Base-by-base conservation (phyloP, 1,140 invertebrate genomes). In the Drosophila nasuta region DNA sequence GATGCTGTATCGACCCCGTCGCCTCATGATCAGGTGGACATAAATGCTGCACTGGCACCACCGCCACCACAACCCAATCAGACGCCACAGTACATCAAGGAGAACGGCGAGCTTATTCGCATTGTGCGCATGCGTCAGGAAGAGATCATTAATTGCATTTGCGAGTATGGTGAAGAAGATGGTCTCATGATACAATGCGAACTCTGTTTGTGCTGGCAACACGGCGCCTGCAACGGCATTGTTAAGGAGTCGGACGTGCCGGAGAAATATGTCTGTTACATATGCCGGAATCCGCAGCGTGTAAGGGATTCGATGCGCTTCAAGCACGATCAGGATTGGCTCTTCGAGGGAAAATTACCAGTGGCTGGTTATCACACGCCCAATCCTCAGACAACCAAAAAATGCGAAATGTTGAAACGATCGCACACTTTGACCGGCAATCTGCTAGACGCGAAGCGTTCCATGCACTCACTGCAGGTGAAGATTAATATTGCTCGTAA, bases 101-200 rank as follows among this genome's bases (percentile, higher is more conserved):
- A 93, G 90, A 93, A 93, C 59, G 95, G 95, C 10, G 94, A 95
- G 91, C 92, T 95, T 4, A 95, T 95, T 48, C 95, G 95, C 90
- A 94, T 95, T 76, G 95, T 95, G 11, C 93, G 94, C 62, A 95
- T 95, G 95, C 94, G 94, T 57, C 94, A 95, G 62, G 95, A 96
- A 83, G 97, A 98, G 93, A 95, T 98, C 59, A 97, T 98, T 58
- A 97, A 97, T 92, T 98, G 97, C 92, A 95, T 95, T 20, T 98
- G 97, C 74, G 93, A 93, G 17, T 94, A 94, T 82, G 95, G 94
- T 71, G 97, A 98, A 93, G 98, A 98, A 93, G 97, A 98, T 92
- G 98, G 97, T 3, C 93, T 98, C 3, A 98, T 98, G 97, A 97
- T 98, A 80, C 96, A 99, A 94, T 99, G 98, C 93, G 98, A 99